These are phyloP conservation scores for Nycticryphes semicollaris DNA, from an alignment of 2,113 vertebrate species.

Conservation along the genomic window DNA sequence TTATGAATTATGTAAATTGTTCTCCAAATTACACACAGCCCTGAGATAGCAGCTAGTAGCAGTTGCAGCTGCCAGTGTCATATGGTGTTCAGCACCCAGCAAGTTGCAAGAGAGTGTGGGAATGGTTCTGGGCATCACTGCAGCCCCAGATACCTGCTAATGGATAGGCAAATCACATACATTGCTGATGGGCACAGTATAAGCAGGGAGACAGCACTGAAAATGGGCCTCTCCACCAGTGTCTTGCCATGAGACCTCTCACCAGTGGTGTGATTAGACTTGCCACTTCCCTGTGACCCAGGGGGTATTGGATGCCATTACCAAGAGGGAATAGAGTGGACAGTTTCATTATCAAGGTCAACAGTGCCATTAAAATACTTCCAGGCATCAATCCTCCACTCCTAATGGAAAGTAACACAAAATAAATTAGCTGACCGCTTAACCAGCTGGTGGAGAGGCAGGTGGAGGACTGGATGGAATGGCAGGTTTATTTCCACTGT, in stretches of 20 bases:
- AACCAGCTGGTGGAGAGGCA: not conserved
- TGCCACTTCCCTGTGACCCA: not conserved
- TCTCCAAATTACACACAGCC: constrained; percentile 28
- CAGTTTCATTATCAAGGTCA: constrained; percentile 60
- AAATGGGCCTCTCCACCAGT: not conserved
- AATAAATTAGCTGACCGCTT: constrained; percentile 42
- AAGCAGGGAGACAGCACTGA: not conserved
- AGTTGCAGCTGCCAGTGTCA: constrained; percentile 23
- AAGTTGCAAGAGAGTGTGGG: not conserved
- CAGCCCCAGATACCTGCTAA: not conserved
- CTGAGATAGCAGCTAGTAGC: constrained; percentile 29
- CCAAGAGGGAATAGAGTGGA: not conserved
- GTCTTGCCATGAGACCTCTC: not conserved
- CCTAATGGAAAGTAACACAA: constrained; percentile 46
- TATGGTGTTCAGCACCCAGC: not conserved
- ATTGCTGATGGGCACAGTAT: not conserved
- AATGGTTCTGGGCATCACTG: not conserved
- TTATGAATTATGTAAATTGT: constrained; percentile 47
- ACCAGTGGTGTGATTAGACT: not conserved
- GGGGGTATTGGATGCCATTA: not conserved
- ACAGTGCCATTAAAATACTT: constrained; percentile 27
- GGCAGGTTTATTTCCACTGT: not conserved
- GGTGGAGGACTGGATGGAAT: not conserved
- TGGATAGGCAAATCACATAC: not conserved
- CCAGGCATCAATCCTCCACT: constrained; percentile 18